Evolutionary conservation across 2,113 vertebrate genomes (phyloP).

Genomic region (Carollia perspicillata): DNA sequence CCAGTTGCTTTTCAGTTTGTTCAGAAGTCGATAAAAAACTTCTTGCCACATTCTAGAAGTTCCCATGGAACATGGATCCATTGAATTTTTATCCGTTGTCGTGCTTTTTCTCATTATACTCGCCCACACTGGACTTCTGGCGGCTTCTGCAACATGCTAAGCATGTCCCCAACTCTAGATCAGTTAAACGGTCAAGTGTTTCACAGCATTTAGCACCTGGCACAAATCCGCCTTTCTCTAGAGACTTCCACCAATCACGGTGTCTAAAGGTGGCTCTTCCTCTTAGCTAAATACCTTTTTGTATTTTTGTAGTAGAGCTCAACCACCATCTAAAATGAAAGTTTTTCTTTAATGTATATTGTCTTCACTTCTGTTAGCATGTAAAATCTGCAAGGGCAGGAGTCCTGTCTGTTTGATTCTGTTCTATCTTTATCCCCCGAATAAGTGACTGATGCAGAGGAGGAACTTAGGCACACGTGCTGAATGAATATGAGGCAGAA

Average conservation of each 20-base stretch:
- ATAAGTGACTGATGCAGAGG: neutral
- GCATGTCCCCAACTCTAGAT: neutral
- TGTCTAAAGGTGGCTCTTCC: neutral
- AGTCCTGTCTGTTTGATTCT: neutral
- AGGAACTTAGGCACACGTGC: neutral
- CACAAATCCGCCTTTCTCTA: neutral
- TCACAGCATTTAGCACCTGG: neutral
- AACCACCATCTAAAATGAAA: neutral
- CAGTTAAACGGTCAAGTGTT: neutral
- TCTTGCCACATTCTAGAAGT: neutral
- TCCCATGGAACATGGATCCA: neutral
- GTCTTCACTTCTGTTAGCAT: neutral
- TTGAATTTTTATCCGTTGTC: neutral
- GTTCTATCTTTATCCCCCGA: neutral
- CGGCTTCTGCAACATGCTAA: neutral
- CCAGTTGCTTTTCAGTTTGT: too few relatives aligned
- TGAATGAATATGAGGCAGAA: neutral
- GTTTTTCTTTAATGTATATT: neutral
- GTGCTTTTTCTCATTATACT: neutral
- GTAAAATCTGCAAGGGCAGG: neutral
- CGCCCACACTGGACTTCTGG: neutral
- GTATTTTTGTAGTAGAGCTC: neutral
- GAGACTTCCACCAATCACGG: neutral
- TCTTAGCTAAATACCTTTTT: neutral
- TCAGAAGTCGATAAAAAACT: neutral